A percentile compares a stretch with the other conserved stretches of the same genome.
Evolutionary conservation across 2,113 vertebrate genomes (phyloP).

Genomic region (Lycaon pictus): DNA sequence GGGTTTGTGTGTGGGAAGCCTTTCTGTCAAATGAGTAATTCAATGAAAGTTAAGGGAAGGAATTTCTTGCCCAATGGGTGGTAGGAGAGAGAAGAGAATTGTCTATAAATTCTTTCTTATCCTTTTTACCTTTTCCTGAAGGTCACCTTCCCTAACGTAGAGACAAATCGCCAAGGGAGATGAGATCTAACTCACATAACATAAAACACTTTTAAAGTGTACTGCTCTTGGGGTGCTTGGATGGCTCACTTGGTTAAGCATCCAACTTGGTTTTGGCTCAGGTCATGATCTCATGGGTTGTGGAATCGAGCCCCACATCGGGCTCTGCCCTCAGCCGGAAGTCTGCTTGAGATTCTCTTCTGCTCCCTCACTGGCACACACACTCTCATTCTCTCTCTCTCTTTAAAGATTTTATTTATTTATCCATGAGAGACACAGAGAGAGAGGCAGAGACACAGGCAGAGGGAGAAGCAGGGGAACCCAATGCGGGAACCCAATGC

Average conservation of each 20-base stretch:
- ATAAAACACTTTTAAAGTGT: background rate
- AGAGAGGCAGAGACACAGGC: no score
- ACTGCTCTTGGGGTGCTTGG: background rate
- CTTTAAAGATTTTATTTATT: no score
- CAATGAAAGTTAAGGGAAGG: background rate
- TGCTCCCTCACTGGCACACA: background rate
- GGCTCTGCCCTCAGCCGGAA: background rate
- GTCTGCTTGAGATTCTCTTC: background rate
- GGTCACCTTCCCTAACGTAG: background rate
- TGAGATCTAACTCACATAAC: background rate
- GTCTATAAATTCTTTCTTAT: background rate
- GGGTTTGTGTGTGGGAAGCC: background rate
- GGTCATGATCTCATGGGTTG: background rate
- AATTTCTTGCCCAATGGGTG: background rate
- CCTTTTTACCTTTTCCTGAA: background rate
- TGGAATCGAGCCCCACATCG: background rate
- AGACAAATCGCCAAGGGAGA: background rate
- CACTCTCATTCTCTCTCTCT: no score
- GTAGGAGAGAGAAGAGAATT: background rate
- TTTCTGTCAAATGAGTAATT: slow-evolving; percentile 42
- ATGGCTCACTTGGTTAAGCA: background rate
- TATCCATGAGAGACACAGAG: no score
- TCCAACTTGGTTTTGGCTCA: background rate
- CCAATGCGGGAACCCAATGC: no score
- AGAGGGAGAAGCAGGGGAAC: no score